phyloP scores from a whole-genome alignment of 2,797 vertebrate genomes.

The Hydrolagus colliei region DNA sequence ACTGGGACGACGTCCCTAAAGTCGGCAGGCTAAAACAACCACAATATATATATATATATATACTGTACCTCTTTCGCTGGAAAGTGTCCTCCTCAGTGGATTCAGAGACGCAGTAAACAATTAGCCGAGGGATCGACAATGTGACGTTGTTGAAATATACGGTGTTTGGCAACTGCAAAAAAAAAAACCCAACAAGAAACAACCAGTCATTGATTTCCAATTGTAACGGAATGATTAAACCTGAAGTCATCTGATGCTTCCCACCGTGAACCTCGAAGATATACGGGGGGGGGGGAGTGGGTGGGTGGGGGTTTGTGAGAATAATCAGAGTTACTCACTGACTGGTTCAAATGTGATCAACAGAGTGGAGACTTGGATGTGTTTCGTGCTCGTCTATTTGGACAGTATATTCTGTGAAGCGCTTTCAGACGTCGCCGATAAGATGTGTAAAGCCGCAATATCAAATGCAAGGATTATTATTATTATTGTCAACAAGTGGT shows the following conservation, averaged over 20 bases:
- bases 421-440: not conserved
- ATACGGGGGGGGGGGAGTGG: not conserved
- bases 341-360: not conserved
- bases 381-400: not conserved
- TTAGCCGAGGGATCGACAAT: not conserved
- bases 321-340: not conserved
- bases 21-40: not conserved
- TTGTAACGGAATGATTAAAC: not conserved
- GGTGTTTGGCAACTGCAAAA: not conserved
- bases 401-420: not conserved
- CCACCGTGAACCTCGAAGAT: not conserved
- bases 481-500: too few relatives aligned
- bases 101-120: not conserved
- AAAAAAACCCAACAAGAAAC: too few relatives aligned
- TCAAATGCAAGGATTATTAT: not conserved
- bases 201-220: not conserved
- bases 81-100: not conserved
- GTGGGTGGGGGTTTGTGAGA: not conserved
- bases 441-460: not conserved
- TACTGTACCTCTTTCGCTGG: not conserved
- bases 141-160: conserved; percentile 1
- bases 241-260: not conserved
- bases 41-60: not conserved
- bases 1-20: not conserved
- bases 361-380: too few relatives aligned